Evolutionary conservation across 2,797 vertebrate species (phyloP), one percentile per base, ranked within the genome.

Genomic region (Myioborus miniatus): DNA sequence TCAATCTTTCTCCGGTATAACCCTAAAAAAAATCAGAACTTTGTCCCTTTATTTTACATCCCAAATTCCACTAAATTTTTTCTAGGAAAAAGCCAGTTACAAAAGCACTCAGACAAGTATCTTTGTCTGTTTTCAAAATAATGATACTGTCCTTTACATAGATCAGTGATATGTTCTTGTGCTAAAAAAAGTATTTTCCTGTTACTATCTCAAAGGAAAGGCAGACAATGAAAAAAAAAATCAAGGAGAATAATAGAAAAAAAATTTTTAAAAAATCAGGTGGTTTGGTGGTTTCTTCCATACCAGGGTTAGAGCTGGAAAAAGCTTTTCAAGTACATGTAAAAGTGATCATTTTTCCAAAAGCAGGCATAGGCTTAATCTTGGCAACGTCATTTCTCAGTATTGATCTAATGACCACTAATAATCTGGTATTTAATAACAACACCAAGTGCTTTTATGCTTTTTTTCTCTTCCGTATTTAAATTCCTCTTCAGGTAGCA

Each of bases 1-100:
- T 93, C 91, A 92, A 64, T 93, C 69, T 86, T 81, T 69, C 36
- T 67, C 20, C 26, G 62, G 59, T 29, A 53, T 53, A 70, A 84
- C 46, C 63, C 88, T 64, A 89, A 92, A 92, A 92, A 90, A 85
- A 68, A 52, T 26, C 10, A 19, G 7, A 27, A 24, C 8, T 78
- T 72, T 50, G 8, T 36, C 37, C 34, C 32, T 53, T 81, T 81
- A 36, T 68, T 90, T 86, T 64, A 50, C 49, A 65, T 50, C 8
- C 8, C 32, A 79, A 78, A 65, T 90, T 72, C 12, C 36, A 58
- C 14, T 43, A 32, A 41, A 55, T 3, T 58, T 92, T 37, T 27
- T 71, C 11, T 19, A 32, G 32, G 32, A 43, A 30, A n/a, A 36
- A 32, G 8, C 0, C 6, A 7, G 26, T 62, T 27, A 36, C 2